Conservation (phyloP, 2,113 vertebrate species). For the Antigone vipio region DNA sequence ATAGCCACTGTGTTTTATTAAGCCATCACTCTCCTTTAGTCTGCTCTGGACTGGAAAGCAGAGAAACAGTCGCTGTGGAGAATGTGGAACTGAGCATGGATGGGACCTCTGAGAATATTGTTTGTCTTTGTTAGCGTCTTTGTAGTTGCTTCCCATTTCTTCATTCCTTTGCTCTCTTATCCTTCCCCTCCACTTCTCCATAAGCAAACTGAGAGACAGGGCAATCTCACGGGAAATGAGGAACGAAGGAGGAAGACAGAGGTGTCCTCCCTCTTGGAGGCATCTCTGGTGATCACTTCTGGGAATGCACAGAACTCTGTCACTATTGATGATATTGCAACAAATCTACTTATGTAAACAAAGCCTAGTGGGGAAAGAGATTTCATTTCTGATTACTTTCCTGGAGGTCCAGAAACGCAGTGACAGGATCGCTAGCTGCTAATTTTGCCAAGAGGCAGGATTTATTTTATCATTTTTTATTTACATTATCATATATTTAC, state of each 20-base stretch:
- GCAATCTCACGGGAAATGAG: background rate
- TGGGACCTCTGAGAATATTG: background rate
- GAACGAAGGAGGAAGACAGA: background rate
- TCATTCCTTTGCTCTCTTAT: background rate
- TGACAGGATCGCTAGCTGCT: background rate
- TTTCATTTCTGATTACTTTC: background rate
- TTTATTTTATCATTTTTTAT: background rate
- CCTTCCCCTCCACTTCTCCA: background rate
- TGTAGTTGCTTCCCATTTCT: background rate
- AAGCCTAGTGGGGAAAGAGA: background rate
- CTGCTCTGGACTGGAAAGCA: background rate
- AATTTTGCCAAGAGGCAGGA: background rate
- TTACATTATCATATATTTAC: too few species aligned
- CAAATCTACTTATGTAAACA: background rate
- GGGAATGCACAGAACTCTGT: background rate
- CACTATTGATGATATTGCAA: background rate
- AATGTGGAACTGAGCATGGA: background rate
- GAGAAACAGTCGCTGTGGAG: background rate
- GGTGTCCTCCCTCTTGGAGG: background rate
- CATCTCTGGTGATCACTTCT: background rate
- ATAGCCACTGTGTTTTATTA: background rate
- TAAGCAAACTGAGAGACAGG: background rate
- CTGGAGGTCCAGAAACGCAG: background rate
- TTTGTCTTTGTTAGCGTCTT: background rate
- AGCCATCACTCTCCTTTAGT: background rate